Base-by-base conservation (phyloP, 2,113 vertebrate genomes). In the Tetraodon nigroviridis region DNA sequence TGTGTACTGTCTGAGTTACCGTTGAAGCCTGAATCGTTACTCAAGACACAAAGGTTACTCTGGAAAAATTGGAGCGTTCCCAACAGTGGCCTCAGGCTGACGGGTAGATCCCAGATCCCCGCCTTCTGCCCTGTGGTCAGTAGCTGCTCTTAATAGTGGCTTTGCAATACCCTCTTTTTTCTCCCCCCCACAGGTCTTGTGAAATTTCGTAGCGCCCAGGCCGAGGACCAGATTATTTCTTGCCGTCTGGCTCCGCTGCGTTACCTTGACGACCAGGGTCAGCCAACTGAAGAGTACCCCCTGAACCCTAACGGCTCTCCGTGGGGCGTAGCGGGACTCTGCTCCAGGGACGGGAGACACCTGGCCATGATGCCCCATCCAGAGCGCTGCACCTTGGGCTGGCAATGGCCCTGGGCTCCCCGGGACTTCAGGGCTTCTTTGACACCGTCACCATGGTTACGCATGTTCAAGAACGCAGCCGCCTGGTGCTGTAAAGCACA, bases 281-380 rank as follows among this genome's bases (percentile, higher is more conserved):
- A 24, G 1, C 93, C 94, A 27, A 95, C 94, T 0, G 85, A 92
- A 57, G 79, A 84, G 46, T 97, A 96, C 72, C 95, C 95, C 14
- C 68, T 93, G 71, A 97, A 96, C 71, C 95, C 94, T 0, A 97
- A 95, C 0, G 93, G 95, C 16, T 96, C 95, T 2, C 90, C 90
- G 0, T 75, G 77, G 18, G 95, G 92, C 0, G 65, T 92, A 0
- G 94, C 95, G 0, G 94, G 92, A 0, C 67, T 96, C 46, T 93
- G 92, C 71, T 96, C 94, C 10, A 60, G 18, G 0, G 92, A 96
- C 0, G 94, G 94, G 1, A 91, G 93, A 29, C 95, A 96, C 81
- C 75, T 97, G 69, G 94, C 93, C 29, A 86, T 93, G 84, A 97
- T 97, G 95, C 95, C 94, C 0, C 95, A 97, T 70, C 94, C 95